Base-by-base conservation (phyloP, 2,888 invertebrate genomes). In the Nomada fucata region DNA sequence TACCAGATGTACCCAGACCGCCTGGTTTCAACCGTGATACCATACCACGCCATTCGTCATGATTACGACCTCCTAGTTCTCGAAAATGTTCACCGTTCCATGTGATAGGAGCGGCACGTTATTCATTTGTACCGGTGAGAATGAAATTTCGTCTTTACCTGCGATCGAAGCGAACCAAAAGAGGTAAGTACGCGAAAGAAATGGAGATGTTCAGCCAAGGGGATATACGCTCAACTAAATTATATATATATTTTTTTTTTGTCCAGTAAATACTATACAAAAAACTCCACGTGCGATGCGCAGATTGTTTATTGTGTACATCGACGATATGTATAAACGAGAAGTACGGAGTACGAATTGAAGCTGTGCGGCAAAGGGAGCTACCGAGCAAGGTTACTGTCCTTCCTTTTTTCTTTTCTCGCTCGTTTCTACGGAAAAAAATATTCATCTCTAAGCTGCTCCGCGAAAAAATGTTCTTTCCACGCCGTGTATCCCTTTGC, bases 1-100 rank as follows among this genome's bases (percentile, higher is more conserved):
- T 91, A 93, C 92, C 93, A 93, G 93, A 93, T 93, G 93, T 92
- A 91, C 85, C 85, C 89, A 57, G 87, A 86, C 84, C 86, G 85
- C 79, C 82, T 86, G 79, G 84, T 82, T 86, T 80, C 78, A 77
- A 78, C 77, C 79, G 67, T 70, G 83, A 79, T 86, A 86, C 83
- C 85, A 69, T 79, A 79, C 76, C 42, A 76, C 76, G 77, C 77
- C 69, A 70, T 80, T 79, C 83, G 71, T 64, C 50, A 3, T 68
- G 61, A 59, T 50, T 73, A 55, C 71, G 67, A 26, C 53, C 47
- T 59, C 59, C 53, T 15, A 18, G 10, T 18, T 50, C 53, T 18
- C 61, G 18, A 55, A 67, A 82, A 74, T 71, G 67, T 74, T 44
- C 15, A 20, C 59, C 50, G 42, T 76, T 64, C 47, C 50, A 13